phyloP scores from a whole-genome alignment of 2,888 invertebrate species.

The Parnassius glacialis region DNA sequence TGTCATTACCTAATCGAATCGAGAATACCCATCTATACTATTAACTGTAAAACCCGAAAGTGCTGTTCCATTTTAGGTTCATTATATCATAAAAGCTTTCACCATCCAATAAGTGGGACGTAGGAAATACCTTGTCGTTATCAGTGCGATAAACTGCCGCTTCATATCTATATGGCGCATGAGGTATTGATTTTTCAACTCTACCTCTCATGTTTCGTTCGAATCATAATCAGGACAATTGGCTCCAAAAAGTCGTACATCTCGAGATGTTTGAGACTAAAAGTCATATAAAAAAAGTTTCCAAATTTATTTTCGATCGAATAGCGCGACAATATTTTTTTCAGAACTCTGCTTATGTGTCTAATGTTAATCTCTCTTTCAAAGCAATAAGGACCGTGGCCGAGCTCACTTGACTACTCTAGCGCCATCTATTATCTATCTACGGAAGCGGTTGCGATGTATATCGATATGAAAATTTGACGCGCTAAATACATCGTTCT shows the following conservation, averaged over 20 bases:
- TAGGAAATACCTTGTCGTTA: background rate
- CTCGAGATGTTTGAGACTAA: background rate
- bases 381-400: no score
- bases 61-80: background rate
- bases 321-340: no score
- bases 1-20: background rate
- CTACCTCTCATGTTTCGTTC: conserved; percentile 26
- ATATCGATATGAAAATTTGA: no score
- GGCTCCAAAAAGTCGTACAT: conserved; percentile 37
- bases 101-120: conserved; percentile 2
- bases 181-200: conserved; percentile 17
- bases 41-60: background rate
- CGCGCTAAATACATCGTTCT: no score
- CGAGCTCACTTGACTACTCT: no score
- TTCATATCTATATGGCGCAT: conserved; percentile 21
- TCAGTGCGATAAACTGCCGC: conserved; percentile 18
- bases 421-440: no score
- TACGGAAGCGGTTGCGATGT: no score
- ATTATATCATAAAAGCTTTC: background rate
- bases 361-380: no score
- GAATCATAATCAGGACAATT: conserved; percentile 36
- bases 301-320: no score
- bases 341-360: no score
- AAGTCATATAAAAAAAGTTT: no score
- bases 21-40: conserved; percentile 1